Base-by-base conservation (phyloP, 1,140 invertebrate genomes). In the Ladona fulva region DNA sequence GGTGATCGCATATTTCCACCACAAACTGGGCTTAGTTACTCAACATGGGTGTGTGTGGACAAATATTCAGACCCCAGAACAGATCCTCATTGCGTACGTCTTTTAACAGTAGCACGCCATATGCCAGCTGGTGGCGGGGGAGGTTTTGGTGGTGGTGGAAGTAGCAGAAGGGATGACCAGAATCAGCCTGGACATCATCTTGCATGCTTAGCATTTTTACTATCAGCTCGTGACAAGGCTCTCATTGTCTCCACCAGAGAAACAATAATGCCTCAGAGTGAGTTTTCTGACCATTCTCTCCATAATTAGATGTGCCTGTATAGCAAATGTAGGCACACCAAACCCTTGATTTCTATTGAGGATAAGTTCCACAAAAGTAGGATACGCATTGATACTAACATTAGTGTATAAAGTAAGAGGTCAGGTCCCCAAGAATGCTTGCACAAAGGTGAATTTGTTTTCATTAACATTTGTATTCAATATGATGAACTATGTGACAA, bases 31-130 rank as follows among this genome's bases (percentile, higher is more conserved):
- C 87, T 99, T 16, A 95, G 94, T 0, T 99, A 92, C 82, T 97
- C 95, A 0, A 95, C 95, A 0, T 98, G 97, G 97, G 93, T 99
- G 82, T 99, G 96, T 84, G 93, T 99, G 5, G 97, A 99, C 83
- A 97, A 97, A 84, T 98, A 97, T 84, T 96, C 95, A 37, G 92
- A 97, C 85, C 92, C 94, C 0, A 89, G 93, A 80, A 91, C 89
- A 5, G 96, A 98, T 86, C 93, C 95, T 0, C 97, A 99, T 85
- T 97, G 95, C 81, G 94, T 99, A 0, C 87, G 97, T 5, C 86
- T 99, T 1, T 84, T 99, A 12, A 98, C 96, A 0, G 85, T 99
- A 16, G 93, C 98, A 0, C 88, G 97, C 74, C 95, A 92, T 79
- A 90, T 95, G 59, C 92, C 91, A 82, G 91, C 91, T 82, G 88